A percentile compares a stretch with the other conserved stretches of the same genome.
Evolutionary conservation across 2,113 vertebrate species (phyloP).

Genomic region (Brienomyrus brachyistius): DNA sequence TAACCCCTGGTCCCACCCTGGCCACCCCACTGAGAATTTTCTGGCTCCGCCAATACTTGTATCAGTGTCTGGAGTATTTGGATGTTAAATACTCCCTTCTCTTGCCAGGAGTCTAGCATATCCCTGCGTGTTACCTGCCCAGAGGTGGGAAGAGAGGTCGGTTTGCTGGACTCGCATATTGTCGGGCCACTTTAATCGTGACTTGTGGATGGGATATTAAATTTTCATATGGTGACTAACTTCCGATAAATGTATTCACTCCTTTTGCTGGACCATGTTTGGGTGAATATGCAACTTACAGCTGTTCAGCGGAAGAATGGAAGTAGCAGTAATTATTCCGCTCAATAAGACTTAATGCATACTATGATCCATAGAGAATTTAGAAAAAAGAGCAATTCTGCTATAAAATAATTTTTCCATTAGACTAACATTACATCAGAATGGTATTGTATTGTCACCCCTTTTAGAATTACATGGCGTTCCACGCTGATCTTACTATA

Average conservation of each 20-base stretch:
- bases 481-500: not conserved
- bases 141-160: not conserved
- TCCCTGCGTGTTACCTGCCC: not conserved
- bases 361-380: not conserved
- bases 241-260: not conserved
- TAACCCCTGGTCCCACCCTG: too few species aligned
- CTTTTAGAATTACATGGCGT: not conserved
- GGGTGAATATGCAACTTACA: not conserved
- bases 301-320: not conserved
- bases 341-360: not conserved
- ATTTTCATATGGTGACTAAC: not conserved
- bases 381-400: not conserved
- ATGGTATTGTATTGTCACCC: not conserved
- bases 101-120: not conserved
- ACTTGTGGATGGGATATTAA: constrained; percentile 12
- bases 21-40: too few species aligned
- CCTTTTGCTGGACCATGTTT: not conserved
- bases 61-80: not conserved
- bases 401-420: not conserved
- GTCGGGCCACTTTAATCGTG: not conserved
- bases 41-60: too few species aligned
- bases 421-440: not conserved
- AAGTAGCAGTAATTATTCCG: not conserved
- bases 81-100: not conserved
- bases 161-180: not conserved